A percentile compares a stretch with the other conserved stretches of the same genome.
Evolutionary conservation across 2,113 vertebrate species (phyloP).

Genomic region (Phrynosoma platyrhinos): DNA sequence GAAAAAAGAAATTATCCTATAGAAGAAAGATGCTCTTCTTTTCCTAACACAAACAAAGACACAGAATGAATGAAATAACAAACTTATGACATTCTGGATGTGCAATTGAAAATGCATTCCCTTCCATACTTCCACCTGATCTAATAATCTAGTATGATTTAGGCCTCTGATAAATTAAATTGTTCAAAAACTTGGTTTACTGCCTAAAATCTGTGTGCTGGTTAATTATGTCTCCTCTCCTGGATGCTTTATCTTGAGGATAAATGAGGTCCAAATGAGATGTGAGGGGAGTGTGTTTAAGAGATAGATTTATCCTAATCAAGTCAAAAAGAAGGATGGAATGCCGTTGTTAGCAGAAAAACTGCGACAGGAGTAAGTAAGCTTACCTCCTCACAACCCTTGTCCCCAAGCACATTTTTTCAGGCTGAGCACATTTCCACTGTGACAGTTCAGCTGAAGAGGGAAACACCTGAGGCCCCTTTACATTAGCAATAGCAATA

Average conservation of each 20-base stretch:
- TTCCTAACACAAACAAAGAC: slow-evolving; percentile 59
- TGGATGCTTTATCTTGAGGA: slow-evolving; percentile 62
- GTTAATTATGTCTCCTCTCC: slow-evolving; percentile 67
- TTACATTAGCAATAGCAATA: too few relatives aligned
- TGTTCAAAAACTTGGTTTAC: slow-evolving; percentile 69
- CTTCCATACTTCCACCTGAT: slow-evolving; percentile 65
- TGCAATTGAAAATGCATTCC: slow-evolving; percentile 50
- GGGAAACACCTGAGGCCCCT: neutral
- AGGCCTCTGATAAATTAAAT: slow-evolving; percentile 73
- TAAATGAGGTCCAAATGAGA: slow-evolving; percentile 55
- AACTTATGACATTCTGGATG: slow-evolving; percentile 50
- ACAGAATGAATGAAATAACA: slow-evolving; percentile 60
- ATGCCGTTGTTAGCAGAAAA: slow-evolving; percentile 32
- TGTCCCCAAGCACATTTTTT: neutral
- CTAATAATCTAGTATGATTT: slow-evolving; percentile 69
- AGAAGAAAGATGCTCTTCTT: slow-evolving; percentile 60
- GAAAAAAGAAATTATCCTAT: slow-evolving; percentile 73
- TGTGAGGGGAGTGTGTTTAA: neutral
- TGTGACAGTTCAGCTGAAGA: neutral
- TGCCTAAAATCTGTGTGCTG: slow-evolving; percentile 67
- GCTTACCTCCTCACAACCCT: neutral
- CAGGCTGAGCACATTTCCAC: neutral
- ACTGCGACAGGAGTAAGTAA: neutral
- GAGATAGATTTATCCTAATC: neutral
- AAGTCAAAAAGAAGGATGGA: neutral